These are phyloP conservation scores for Drosophila birchii DNA, from an alignment of 2,888 invertebrate species.

Conservation along the genomic window DNA sequence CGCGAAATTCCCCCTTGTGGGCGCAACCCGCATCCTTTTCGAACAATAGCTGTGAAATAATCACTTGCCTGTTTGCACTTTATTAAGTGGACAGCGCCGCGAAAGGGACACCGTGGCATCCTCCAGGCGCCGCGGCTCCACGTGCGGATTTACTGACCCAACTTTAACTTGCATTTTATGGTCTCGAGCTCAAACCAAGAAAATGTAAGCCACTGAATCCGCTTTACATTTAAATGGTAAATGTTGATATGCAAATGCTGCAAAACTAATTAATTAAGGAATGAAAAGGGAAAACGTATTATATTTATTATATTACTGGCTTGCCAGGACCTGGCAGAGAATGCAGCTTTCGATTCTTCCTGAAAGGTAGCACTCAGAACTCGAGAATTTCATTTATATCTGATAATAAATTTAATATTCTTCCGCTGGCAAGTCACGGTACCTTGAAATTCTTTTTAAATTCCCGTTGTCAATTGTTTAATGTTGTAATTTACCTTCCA, in stretches of 20 bases:
- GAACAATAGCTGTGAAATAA: constrained; percentile 77
- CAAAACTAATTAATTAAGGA: background rate
- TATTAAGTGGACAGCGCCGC: constrained; percentile 61
- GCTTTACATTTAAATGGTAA: background rate
- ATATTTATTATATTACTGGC: background rate
- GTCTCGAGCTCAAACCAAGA: constrained; percentile 7
- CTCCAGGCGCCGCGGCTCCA: constrained; percentile 13
- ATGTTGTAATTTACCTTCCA: background rate
- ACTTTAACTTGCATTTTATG: constrained; percentile 37
- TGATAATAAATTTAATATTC: background rate
- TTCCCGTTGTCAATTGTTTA: background rate
- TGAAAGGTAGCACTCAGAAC: background rate
- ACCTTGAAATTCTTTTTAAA: background rate
- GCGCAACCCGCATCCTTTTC: constrained; percentile 27
- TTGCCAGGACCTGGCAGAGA: background rate
- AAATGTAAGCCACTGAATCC: constrained; percentile 9
- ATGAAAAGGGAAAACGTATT: background rate
- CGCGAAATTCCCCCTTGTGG: constrained; percentile 23
- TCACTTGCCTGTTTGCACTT: constrained; percentile 78
- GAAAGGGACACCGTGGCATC: constrained; percentile 12
- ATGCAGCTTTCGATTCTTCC: background rate
- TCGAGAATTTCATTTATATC: background rate
- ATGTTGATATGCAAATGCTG: background rate
- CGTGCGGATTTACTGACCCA: constrained; percentile 33
- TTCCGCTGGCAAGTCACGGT: background rate